Evolutionary conservation across 2,797 vertebrate genomes (phyloP), one percentile per base, ranked within the genome.

Genomic region (Monodelphis domestica): DNA sequence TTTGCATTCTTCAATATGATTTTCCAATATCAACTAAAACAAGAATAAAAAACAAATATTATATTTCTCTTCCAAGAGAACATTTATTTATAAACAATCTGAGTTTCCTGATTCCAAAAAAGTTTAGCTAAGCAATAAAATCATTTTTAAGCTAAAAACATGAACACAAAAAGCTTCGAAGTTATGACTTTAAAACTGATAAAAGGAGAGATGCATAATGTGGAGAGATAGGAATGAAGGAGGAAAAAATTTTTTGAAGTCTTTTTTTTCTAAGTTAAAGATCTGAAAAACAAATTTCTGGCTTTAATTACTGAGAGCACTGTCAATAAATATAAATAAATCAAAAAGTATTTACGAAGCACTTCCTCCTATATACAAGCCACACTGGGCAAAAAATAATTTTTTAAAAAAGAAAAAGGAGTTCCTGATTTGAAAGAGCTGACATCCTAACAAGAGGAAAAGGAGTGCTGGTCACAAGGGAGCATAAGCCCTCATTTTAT

Each of bases 1-100:
- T 96, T 87, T 99, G 96, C 99, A 99, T 70, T 98, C 95, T 95
- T 99, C 98, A 88, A 99, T 98, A 59, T 91, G 98, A 30, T 95
- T 97, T 91, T 98, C 98, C 95, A 99, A 98, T 70, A 98, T 94
- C 63, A 98, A 92, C 99, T 99, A 93, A 11, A 96, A 94, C 56
- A 92, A 91, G 24, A 0, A 21, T 0, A 0, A 30, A 53, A 92
- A 91, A 54, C 2, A 96, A 95, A 94, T 5, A 84, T 3, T 4
- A 50, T 26, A 90, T 0, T 10, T 88, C 5, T 14, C 17, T 53
- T 52, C 10, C 50, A 87, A 33, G n/a, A 57, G 2, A 63, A 55
- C 10, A 94, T 3, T 70, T 53, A 93, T 12, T 12, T 38, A 2
- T 52, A 93, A 55, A 56, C 53, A 89, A 92, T 93, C 4, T 87